These are phyloP conservation scores for Lagenorhynchus albirostris DNA, from an alignment of 2,113 vertebrate genomes.

Conservation along the genomic window DNA sequence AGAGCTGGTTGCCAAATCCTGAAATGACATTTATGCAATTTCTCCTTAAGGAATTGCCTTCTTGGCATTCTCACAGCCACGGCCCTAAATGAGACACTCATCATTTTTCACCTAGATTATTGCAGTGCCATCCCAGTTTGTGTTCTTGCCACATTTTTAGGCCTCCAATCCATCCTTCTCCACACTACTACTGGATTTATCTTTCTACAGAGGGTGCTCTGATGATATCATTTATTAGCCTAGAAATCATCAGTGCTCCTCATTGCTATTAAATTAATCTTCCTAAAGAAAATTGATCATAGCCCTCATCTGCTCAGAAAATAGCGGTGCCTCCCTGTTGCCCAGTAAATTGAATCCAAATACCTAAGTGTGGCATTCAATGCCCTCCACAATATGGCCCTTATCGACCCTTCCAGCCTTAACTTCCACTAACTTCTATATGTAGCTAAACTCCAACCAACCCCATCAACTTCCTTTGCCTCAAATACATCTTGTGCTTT, in stretches of 20 bases:
- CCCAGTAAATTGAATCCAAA: conserved; percentile 28
- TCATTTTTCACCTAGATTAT: background rate
- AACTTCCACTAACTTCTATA: background rate
- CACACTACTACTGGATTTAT: background rate
- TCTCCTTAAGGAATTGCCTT: background rate
- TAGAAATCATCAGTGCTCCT: background rate
- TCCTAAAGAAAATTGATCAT: conserved; percentile 43
- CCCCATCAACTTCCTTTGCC: background rate
- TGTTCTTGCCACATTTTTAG: background rate
- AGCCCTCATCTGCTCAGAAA: conserved; percentile 26
- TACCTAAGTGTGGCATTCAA: background rate
- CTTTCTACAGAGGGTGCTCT: background rate
- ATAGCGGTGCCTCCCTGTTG: background rate
- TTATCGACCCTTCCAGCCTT: background rate
- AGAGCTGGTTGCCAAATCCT: background rate
- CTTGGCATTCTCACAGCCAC: background rate
- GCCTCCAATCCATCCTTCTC: background rate
- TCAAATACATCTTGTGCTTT: background rate
- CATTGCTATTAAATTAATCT: conserved; percentile 27
- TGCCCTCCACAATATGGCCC: background rate
- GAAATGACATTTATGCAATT: background rate
- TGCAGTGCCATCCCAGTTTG: background rate
- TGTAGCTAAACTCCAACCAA: background rate
- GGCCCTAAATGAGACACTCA: background rate
- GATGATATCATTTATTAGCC: conserved; percentile 9